phyloP scores from a whole-genome alignment of 2,113 vertebrate species.

The Cinclus cinclus region DNA sequence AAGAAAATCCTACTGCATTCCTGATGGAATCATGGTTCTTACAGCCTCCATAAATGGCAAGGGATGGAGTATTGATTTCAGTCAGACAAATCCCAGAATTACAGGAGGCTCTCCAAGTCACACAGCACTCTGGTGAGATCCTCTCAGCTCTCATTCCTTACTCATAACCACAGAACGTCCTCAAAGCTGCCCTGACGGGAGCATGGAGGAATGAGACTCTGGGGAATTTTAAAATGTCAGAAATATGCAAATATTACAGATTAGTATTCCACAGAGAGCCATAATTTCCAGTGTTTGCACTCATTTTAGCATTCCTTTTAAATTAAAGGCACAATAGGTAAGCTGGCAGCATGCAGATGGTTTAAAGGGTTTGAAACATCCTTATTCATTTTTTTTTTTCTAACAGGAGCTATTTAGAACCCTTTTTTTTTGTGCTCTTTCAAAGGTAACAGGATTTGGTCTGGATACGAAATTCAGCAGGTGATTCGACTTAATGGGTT shows the following conservation, averaged over 20 bases:
- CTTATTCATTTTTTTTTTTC: neutral
- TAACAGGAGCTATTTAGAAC: neutral
- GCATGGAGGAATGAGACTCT: neutral
- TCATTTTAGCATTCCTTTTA: slow-evolving; percentile 46
- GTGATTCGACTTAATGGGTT: neutral
- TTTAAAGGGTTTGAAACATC: slow-evolving; percentile 23
- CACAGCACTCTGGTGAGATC: neutral
- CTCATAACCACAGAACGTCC: neutral
- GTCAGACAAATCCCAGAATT: neutral
- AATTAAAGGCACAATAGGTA: slow-evolving; percentile 58
- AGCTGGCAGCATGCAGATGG: neutral
- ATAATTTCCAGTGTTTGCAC: slow-evolving; percentile 51
- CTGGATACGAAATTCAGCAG: neutral
- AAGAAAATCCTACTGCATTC: neutral
- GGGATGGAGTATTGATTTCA: neutral
- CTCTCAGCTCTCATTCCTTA: neutral
- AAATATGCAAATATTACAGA: neutral
- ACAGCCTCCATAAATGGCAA: neutral
- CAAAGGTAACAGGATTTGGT: neutral
- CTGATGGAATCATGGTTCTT: neutral
- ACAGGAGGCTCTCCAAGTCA: neutral
- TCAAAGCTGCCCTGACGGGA: neutral
- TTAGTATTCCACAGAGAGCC: slow-evolving; percentile 41
- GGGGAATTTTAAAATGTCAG: slow-evolving; percentile 31
- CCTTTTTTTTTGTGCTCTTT: neutral